These are phyloP conservation scores for Archips crataeganus DNA, from an alignment of 2,888 invertebrate species.

Conservation along the genomic window DNA sequence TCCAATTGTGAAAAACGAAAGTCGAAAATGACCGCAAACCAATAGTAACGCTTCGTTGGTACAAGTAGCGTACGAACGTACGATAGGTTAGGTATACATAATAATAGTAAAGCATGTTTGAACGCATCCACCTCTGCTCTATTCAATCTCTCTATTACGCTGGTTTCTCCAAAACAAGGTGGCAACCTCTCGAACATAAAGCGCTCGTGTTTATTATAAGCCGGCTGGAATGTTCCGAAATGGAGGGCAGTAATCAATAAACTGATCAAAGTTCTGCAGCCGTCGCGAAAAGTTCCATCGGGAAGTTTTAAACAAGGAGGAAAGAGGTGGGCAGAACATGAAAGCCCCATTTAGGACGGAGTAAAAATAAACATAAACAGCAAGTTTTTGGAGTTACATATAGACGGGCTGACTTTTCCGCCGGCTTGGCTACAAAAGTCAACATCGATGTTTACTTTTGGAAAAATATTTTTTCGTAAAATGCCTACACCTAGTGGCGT, in stretches of 20 bases:
- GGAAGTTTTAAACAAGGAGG: constrained; percentile 19
- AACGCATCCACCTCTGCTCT: too few relatives aligned
- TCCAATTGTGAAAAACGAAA: too few relatives aligned
- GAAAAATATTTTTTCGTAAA: too few relatives aligned
- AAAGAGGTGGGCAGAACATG: constrained; percentile 29
- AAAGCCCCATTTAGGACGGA: constrained; percentile 26
- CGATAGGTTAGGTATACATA: too few relatives aligned
- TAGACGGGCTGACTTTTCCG: not conserved
- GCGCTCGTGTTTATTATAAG: constrained; percentile 14
- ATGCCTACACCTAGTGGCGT: too few relatives aligned
- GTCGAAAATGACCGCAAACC: too few relatives aligned
- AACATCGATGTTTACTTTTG: not conserved
- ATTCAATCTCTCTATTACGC: not conserved
- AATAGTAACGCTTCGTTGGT: too few relatives aligned
- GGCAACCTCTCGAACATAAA: constrained; percentile 1
- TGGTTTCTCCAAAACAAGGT: not conserved
- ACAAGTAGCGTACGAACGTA: too few relatives aligned
- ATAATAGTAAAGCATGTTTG: too few relatives aligned
- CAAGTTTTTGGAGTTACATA: constrained; percentile 7
- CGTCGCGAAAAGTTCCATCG: constrained; percentile 13
- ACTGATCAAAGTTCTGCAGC: constrained; percentile 28
- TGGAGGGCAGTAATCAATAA: constrained; percentile 20
- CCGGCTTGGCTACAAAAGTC: not conserved
- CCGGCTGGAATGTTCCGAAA: constrained; percentile 1
- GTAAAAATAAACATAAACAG: constrained; percentile 7